A percentile compares a stretch with the other conserved stretches of the same genome.
These are phyloP conservation scores for Macrobrachium rosenbergii DNA, from an alignment of 1,140 invertebrate species.

Conservation along the genomic window DNA sequence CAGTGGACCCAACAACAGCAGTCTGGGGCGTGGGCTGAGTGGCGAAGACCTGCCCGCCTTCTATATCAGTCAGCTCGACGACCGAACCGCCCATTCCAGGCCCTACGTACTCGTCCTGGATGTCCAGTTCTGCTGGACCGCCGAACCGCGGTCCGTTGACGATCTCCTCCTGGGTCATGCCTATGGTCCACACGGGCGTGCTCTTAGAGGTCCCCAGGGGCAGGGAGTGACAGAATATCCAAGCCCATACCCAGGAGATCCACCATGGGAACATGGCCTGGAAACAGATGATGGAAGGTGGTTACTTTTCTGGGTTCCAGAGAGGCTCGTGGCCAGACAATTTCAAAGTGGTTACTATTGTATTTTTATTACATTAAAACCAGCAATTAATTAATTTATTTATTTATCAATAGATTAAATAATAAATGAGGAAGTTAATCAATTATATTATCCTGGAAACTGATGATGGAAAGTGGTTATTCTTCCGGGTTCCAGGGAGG, in stretches of 20 bases:
- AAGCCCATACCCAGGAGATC: constrained; percentile 47
- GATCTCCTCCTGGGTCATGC: no score
- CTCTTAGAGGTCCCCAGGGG: neutral
- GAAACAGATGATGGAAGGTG: neutral
- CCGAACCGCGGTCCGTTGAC: neutral
- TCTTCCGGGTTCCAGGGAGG: no score
- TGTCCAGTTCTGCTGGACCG: neutral
- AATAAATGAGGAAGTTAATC: no score
- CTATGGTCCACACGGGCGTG: neutral
- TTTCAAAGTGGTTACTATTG: no score
- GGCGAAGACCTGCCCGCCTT: constrained; percentile 46
- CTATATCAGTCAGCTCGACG: constrained; percentile 7
- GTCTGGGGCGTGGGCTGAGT: constrained; percentile 54
- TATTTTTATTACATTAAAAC: no score
- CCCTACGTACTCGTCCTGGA: constrained; percentile 27
- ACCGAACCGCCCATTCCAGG: constrained; percentile 39
- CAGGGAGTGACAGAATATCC: constrained; percentile 9
- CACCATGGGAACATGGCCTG: constrained; percentile 54
- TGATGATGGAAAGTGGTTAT: no score
- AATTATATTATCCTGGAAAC: no score
- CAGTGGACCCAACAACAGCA: constrained; percentile 48
- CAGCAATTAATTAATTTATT: no score
- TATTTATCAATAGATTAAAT: no score
- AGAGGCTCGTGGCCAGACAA: no score
- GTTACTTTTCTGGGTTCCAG: neutral